phyloP scores from a whole-genome alignment of 2,797 vertebrate genomes.

The Gambusia yucatana region DNA sequence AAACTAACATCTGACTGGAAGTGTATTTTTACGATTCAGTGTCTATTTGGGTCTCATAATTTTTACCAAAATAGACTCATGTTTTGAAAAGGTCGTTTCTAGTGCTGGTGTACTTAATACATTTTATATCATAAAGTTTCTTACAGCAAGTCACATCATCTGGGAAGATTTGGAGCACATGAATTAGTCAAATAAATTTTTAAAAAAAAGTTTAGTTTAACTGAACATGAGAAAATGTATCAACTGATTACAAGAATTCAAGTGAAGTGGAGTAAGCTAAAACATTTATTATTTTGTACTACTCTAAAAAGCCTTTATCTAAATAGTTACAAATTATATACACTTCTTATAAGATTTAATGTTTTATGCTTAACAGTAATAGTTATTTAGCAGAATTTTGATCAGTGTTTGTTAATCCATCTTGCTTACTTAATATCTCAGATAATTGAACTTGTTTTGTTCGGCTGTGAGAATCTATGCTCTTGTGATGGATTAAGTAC shows the following conservation, averaged over 20 bases:
- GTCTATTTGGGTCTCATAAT: not conserved
- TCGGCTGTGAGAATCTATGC: constrained; percentile 35
- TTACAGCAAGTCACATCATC: too few relatives aligned
- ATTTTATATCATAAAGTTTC: not conserved
- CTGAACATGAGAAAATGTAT: not conserved
- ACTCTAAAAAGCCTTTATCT: not conserved
- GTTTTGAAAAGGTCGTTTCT: not conserved
- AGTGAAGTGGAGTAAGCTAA: not conserved
- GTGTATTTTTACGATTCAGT: too few relatives aligned
- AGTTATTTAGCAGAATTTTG: not conserved
- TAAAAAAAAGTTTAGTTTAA: too few relatives aligned
- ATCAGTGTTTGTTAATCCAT: not conserved
- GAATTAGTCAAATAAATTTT: not conserved
- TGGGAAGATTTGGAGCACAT: not conserved
- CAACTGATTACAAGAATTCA: not conserved
- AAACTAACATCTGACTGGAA: not conserved
- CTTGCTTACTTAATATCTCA: constrained; percentile 6
- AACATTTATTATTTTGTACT: not conserved
- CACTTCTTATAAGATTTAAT: not conserved
- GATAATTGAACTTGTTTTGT: constrained; percentile 2
- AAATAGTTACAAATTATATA: not conserved
- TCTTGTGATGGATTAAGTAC: constrained; percentile 61
- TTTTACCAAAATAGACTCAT: not conserved
- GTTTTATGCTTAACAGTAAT: not conserved
- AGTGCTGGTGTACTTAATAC: not conserved